Base-by-base conservation (phyloP, 2,888 invertebrate species). In the Lacanobia wlatinum region DNA sequence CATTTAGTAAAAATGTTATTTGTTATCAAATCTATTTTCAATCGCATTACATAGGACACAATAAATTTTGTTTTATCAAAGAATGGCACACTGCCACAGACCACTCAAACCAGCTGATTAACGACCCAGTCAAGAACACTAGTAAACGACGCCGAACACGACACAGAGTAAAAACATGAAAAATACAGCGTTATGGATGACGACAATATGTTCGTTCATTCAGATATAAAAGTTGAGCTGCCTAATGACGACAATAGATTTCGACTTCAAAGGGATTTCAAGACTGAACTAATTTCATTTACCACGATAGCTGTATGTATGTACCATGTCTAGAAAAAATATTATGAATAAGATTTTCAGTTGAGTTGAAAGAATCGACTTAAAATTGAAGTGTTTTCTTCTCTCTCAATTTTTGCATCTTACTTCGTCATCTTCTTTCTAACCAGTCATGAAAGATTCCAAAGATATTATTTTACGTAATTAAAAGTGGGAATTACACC, bases 21-120 rank as follows among this genome's bases (percentile, higher is more conserved):
- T n/a, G n/a, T n/a, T n/a, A n/a, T n/a, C n/a, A n/a, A 62, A 76
- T 52, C 46, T 73, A 67, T 73, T 78, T 78, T 63, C 28, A 61
- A 65, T 76, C 21, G n/a, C 10, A 63, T 56, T 64, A 63, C 38
- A 53, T 55, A 38, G 8, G 21, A 28, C 12, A 43, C 52, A 21
- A 59, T 82, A 62, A 73, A 78, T 80, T 62, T 34, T 43, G 56
- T 66, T 79, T 68, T 55, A 78, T 71, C 62, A 83, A 71, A 66
- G 16, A n/a, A 66, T 83, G 81, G 81, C 83, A 79, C 53, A 18
- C 23, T 83, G 81, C 83, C 81, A 81, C 18, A 28, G 52, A 56
- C 7, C 56, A 40, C 56, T 73, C 67, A 64, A 67, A 38, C 40
- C 53, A 69, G 50, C 58, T 78, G 66, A 81, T 83, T 66, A 69